Percentiles rank a stretch among this genome's conserved stretches.
These are phyloP conservation scores for Enhydra lutris DNA, from an alignment of 2,113 vertebrate genomes.

Conservation along the genomic window DNA sequence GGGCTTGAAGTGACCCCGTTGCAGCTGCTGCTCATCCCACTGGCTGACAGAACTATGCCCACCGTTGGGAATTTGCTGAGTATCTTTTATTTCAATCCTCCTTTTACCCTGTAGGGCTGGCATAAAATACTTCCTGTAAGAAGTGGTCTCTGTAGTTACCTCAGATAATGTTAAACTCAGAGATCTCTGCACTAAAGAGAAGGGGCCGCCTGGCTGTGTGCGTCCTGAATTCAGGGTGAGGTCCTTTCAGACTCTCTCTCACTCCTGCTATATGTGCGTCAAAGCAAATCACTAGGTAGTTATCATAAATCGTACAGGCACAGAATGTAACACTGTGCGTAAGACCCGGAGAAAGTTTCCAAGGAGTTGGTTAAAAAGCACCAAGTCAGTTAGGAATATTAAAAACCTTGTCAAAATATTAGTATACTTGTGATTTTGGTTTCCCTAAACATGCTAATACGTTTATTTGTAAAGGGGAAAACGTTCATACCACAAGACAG, in stretches of 20 bases:
- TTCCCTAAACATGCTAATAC: background rate
- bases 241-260: background rate
- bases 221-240: background rate
- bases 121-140: background rate
- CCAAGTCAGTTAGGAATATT: background rate
- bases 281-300: background rate
- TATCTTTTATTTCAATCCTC: background rate
- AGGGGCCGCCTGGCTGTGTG: no score
- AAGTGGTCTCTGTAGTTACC: background rate
- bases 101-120: background rate
- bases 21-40: no score
- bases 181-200: background rate
- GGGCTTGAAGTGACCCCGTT: background rate
- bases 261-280: background rate
- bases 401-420: background rate
- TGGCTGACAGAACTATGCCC: accelerated
- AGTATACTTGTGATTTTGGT: background rate
- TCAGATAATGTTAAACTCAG: background rate
- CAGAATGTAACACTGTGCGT: background rate
- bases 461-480: background rate
- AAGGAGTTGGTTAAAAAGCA: background rate
- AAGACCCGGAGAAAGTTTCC: background rate
- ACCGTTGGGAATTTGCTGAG: accelerated
- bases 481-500: background rate
- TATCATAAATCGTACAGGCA: background rate